phyloP scores from a whole-genome alignment of 2,888 invertebrate species.

The Clusia tigrina region DNA sequence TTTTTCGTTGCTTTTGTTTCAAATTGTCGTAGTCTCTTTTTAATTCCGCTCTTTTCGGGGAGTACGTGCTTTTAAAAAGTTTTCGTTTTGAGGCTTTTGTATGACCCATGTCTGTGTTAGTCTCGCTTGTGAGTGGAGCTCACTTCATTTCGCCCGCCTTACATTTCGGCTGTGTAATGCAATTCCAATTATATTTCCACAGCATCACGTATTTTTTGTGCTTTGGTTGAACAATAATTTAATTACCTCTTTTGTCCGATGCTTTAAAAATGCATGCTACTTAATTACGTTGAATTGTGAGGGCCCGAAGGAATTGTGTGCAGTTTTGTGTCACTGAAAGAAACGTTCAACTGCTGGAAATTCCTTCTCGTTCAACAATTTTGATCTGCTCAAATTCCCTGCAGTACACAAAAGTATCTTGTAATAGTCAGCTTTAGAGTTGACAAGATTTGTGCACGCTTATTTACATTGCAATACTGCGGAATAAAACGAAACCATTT shows the following conservation, averaged over 20 bases:
- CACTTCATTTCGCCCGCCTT: background rate
- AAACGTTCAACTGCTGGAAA: no score
- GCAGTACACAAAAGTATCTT: no score
- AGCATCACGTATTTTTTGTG: slow-evolving; percentile 10
- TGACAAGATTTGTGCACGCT: no score
- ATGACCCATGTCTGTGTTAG: background rate
- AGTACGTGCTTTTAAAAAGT: slow-evolving; percentile 10
- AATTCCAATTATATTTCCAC: background rate
- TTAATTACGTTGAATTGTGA: no score
- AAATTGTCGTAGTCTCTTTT: background rate
- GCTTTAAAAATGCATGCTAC: background rate
- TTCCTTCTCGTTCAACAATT: no score
- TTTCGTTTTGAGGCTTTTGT: slow-evolving; percentile 2
- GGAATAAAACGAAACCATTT: background rate
- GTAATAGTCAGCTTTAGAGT: no score
- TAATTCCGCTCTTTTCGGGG: background rate
- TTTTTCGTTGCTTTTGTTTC: background rate
- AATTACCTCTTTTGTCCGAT: slow-evolving; percentile 9
- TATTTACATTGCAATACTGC: background rate
- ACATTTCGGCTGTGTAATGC: slow-evolving; percentile 3
- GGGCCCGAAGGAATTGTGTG: no score
- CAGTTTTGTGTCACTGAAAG: no score
- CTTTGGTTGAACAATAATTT: slow-evolving; percentile 9
- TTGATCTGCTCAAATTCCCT: no score
- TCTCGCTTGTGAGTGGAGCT: background rate